Evolutionary conservation across 2,888 invertebrate genomes (phyloP), one percentile per base, ranked within the genome.

Genomic region (Hypselothyrea guttata): DNA sequence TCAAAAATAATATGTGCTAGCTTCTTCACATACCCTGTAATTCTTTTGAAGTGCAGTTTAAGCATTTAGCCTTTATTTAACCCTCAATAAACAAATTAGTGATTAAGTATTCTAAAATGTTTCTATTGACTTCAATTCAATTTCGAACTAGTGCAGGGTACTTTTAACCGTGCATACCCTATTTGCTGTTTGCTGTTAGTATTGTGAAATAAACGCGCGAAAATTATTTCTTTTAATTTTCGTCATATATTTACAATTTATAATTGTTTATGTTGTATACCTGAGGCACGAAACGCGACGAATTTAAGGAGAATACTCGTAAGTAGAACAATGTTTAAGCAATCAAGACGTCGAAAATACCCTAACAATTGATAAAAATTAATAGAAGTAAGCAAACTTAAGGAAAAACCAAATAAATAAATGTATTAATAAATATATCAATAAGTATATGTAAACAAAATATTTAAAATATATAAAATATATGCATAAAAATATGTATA

Each of bases 181-280:
- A 13, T 1, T 16, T 4, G 30, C 37, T 18, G 13, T 27, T 34
- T 15, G 15, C 38, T 48, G 22, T 22, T 22, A 22, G 2, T 22
- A 22, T 54, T 63, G 42, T 63, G 57, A 38, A 53, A 28, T 49
- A 55, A 22, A 4, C 51, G 49, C 46, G 38, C 27, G 30, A 58
- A 59, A 70, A 53, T 33, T 42, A 51, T 57, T 64, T 64, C 35
- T 30, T 33, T 51, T 47, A 12, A 15, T 47, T 48, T 51, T 5
- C 2, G 22, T 22, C 22, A 22, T 5, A 4, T 22, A 22, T 22
- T 46, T 51, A 52, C 40, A 27, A 46, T 51, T 35, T 83, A 68
- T 78, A 75, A 78, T 83, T 83, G 79, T 45, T 62, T 54, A 67
- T 53, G 63, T 35, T 48, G 66, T 61, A 62, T 56, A 48, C 7